phyloP scores from a whole-genome alignment of 2,888 invertebrate genomes.

The Belgica antarctica region DNA sequence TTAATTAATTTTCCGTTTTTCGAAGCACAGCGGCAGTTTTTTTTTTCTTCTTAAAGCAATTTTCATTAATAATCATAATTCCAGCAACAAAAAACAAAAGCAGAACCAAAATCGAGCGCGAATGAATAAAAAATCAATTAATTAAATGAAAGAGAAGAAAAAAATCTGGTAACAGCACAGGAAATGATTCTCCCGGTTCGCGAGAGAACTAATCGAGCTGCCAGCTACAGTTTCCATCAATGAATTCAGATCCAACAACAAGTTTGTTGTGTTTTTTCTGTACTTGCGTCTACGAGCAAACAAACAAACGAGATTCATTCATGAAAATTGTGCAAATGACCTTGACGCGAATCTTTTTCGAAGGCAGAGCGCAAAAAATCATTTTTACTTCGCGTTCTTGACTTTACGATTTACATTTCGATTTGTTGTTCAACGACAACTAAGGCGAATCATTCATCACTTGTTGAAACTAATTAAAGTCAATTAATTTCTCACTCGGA shows the following conservation, averaged over 20 bases:
- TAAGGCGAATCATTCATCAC: background rate
- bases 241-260: slow-evolving; percentile 17
- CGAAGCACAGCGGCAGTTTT: background rate
- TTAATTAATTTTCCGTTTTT: background rate
- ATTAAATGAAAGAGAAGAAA: slow-evolving; percentile 16
- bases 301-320: slow-evolving; percentile 22
- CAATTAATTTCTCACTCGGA: slow-evolving; percentile 1
- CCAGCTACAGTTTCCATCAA: slow-evolving; percentile 28
- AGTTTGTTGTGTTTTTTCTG: background rate
- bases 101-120: background rate
- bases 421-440: background rate
- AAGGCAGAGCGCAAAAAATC: background rate
- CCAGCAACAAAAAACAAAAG: background rate
- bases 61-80: background rate
- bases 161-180: slow-evolving; percentile 14
- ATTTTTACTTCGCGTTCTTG: background rate
- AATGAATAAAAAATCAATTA: slow-evolving; percentile 26
- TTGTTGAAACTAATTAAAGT: slow-evolving; percentile 8
- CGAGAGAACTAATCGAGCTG: slow-evolving; percentile 28
- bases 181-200: slow-evolving; percentile 28
- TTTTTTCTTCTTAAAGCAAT: background rate
- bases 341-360: slow-evolving; percentile 27
- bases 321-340: slow-evolving; percentile 27
- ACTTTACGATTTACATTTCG: background rate
- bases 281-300: slow-evolving; percentile 12